Conservation (phyloP, 2,113 vertebrate species). For the Catharus minimus region DNA sequence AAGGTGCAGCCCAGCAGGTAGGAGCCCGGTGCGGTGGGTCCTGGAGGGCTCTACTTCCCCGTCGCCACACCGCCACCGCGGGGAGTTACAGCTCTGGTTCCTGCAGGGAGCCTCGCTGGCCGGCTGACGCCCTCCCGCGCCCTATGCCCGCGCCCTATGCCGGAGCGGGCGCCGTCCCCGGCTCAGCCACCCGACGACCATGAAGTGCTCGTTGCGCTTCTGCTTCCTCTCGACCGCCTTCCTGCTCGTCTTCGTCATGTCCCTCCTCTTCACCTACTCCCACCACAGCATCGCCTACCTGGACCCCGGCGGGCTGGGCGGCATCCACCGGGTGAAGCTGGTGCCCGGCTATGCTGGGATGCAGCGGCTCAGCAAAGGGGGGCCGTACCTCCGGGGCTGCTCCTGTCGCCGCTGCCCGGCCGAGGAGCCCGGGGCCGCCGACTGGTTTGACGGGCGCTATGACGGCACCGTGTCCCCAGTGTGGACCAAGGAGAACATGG, state of each 20-base stretch:
- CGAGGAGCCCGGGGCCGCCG: slow-evolving; percentile 76
- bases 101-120: slow-evolving; percentile 30
- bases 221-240: slow-evolving; percentile 89
- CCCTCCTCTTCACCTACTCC: slow-evolving; percentile 93
- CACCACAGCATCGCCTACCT: slow-evolving; percentile 89
- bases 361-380: slow-evolving; percentile 74
- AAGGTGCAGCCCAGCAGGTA: slow-evolving; percentile 27
- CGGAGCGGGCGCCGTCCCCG: slow-evolving; percentile 15
- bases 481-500: slow-evolving; percentile 93
- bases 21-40: rapidly evolving
- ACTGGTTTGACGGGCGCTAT: slow-evolving; percentile 93
- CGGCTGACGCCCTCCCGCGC: slow-evolving; percentile 16
- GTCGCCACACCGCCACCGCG: rapidly evolving
- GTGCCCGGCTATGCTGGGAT: slow-evolving; percentile 86
- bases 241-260: slow-evolving; percentile 90
- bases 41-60: rapidly evolving
- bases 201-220: slow-evolving; percentile 90
- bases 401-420: slow-evolving; percentile 82
- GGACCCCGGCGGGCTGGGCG: slow-evolving; percentile 81
- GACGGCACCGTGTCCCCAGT: slow-evolving; percentile 87
- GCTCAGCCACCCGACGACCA: slow-evolving; percentile 45
- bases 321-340: slow-evolving; percentile 87
- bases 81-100: background rate
- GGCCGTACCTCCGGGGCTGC: slow-evolving; percentile 77
- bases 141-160: slow-evolving; percentile 49